phyloP scores from a whole-genome alignment of 2,888 invertebrate genomes.

The Ennomos fuscantarius region DNA sequence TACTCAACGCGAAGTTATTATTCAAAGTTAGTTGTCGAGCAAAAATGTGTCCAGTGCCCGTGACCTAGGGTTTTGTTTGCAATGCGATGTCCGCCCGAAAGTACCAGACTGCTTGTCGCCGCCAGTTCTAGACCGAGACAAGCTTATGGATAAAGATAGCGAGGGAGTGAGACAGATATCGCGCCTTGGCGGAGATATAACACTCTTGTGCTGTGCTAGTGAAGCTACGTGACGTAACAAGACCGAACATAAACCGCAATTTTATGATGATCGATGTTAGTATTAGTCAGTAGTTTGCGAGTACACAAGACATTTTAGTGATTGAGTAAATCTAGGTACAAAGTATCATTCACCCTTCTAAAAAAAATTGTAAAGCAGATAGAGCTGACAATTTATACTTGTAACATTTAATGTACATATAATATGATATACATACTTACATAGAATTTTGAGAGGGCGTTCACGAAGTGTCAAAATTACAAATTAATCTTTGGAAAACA shows the following conservation, averaged over 20 bases:
- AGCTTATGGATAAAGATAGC: constrained; percentile 51
- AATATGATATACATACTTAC: too few species aligned
- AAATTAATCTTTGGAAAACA: too few species aligned
- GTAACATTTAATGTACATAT: too few species aligned
- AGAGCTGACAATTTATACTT: neutral
- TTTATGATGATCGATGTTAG: constrained; percentile 64
- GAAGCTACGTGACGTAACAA: constrained; percentile 63
- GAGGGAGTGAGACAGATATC: constrained; percentile 63
- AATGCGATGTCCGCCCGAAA: constrained; percentile 67
- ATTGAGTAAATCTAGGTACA: neutral
- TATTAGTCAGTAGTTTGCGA: constrained; percentile 25
- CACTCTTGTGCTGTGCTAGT: constrained; percentile 52
- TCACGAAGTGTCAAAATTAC: too few species aligned
- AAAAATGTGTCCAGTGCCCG: constrained; percentile 75
- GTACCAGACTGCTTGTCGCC: constrained; percentile 84
- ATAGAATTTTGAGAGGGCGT: too few species aligned
- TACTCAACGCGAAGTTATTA: constrained; percentile 53
- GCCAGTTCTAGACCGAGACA: constrained; percentile 69
- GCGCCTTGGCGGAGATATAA: constrained; percentile 67
- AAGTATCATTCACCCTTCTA: neutral
- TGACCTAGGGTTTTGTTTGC: constrained; percentile 81
- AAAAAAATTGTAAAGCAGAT: neutral
- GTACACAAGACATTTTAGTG: neutral
- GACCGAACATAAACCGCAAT: constrained; percentile 60
- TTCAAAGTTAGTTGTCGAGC: constrained; percentile 48